Evolutionary conservation across 2,113 vertebrate genomes (phyloP), one percentile per base, ranked within the genome.

Genomic region (Amphiprion ocellaris): DNA sequence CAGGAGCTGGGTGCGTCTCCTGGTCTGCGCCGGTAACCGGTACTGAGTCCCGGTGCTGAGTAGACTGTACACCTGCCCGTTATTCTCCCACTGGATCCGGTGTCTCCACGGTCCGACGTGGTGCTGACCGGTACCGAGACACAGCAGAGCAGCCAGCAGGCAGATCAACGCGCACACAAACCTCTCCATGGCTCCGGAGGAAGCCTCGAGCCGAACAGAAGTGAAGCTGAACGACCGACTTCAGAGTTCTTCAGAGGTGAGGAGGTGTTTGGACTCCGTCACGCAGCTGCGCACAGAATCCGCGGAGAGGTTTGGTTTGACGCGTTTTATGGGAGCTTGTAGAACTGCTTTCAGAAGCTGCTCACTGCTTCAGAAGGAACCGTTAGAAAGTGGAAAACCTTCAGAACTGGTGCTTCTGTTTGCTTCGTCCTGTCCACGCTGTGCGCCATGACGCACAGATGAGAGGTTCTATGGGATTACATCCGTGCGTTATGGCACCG

Each of bases 31-130:
- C 0, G 90, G 90, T 23, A 84, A 49, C 19, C 84, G 92, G 52
- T 94, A 95, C 7, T 90, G 90, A 19, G 92, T 83, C 15, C 92
- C 94, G 4, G 94, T 93, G 88, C 93, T 95, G 71, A 93, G 81
- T n/a, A 96, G 81, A 68, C 92, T 94, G 82, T 82, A 93, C 46
- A 89, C 72, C 44, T 87, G 90, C 0, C 95, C 92, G 85, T 94
- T 92, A 62, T 90, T 95, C 76, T 94, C 87, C 94, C 94, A 95
- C 77, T 92, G 90, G 28, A 95, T 85, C 49, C 77, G 83, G 50
- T 94, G 92, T 75, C 82, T 91, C 94, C 93, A 95, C 26, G 91
- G 86, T 4, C 81, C 84, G 2, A 33, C 69, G 9, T 56, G 80
- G 9, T 86, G 83, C 83, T 94, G 94, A 33, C 69, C 81, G 37